phyloP scores from a whole-genome alignment of 2,113 vertebrate species.

The Carollia perspicillata region DNA sequence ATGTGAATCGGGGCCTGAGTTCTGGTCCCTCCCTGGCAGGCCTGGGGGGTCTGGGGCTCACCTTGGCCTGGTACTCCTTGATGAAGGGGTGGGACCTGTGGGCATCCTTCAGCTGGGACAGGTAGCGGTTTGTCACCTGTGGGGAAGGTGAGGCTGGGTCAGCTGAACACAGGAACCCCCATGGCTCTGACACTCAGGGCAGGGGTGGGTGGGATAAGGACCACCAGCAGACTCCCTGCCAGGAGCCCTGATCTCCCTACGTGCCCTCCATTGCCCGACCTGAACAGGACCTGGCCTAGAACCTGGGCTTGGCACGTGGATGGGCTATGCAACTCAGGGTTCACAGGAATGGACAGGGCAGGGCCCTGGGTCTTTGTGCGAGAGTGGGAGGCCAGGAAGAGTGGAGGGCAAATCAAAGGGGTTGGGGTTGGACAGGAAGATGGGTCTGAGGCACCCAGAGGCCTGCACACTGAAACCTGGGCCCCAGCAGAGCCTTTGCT shows the following conservation, averaged over 20 bases:
- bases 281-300: neutral
- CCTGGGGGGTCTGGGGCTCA: constrained; percentile 58
- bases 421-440: neutral
- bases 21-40: neutral
- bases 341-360: neutral
- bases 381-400: no score
- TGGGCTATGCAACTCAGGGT: no score
- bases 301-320: neutral
- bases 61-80: constrained; percentile 94
- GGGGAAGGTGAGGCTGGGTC: fast-evolving
- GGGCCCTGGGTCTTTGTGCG: no score
- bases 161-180: neutral
- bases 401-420: neutral
- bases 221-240: neutral
- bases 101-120: constrained; percentile 95
- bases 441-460: neutral
- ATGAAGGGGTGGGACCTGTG: constrained; percentile 93
- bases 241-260: neutral
- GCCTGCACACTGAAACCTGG: neutral
- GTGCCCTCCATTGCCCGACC: neutral
- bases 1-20: neutral
- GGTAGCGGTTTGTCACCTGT: constrained; percentile 95
- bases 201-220: neutral
- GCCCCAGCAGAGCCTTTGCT: neutral
- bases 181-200: neutral